Evolutionary conservation across 2,888 invertebrate species (phyloP).

Genomic region (Cosmopolites sordidus): DNA sequence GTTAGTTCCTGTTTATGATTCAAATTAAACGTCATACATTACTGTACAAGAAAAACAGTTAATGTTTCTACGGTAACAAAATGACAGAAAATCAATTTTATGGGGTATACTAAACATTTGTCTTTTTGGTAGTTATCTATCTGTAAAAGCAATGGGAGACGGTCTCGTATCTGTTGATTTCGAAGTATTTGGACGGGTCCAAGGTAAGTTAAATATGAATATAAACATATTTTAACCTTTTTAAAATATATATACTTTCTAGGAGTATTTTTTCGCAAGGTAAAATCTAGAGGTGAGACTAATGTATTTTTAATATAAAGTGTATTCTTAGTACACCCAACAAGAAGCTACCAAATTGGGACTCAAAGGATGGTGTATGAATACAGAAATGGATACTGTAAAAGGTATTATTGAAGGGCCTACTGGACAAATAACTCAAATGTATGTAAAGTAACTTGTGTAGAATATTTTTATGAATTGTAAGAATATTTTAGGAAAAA

Average conservation of each 20-base stretch:
- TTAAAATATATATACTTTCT: slow-evolving; percentile 32
- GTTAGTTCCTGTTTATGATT: no score
- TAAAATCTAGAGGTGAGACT: slow-evolving; percentile 30
- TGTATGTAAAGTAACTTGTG: slow-evolving; percentile 51
- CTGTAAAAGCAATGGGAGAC: not conserved
- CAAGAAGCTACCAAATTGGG: slow-evolving; percentile 60
- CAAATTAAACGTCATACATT: no score
- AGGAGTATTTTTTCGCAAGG: slow-evolving; percentile 62
- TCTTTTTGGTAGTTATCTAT: no score
- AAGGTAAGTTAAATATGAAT: slow-evolving; percentile 48
- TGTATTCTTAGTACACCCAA: slow-evolving; percentile 62
- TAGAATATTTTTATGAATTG: not conserved
- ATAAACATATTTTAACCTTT: slow-evolving; percentile 1
- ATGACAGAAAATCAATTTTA: no score
- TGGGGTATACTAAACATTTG: no score
- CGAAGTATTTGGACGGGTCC: slow-evolving; percentile 59
- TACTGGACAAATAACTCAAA: slow-evolving; percentile 54
- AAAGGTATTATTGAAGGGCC: slow-evolving; percentile 64
- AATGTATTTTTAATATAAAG: no score
- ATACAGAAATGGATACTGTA: slow-evolving; percentile 64
- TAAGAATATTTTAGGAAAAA: slow-evolving; percentile 48
- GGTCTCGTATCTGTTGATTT: slow-evolving; percentile 48
- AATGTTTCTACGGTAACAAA: no score
- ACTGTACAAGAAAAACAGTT: no score
- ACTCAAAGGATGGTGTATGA: slow-evolving; percentile 70